Percentiles rank a stretch among this genome's conserved stretches.
These are phyloP conservation scores for Syrrhaptes paradoxus DNA, from an alignment of 2,113 vertebrate species.

Conservation along the genomic window DNA sequence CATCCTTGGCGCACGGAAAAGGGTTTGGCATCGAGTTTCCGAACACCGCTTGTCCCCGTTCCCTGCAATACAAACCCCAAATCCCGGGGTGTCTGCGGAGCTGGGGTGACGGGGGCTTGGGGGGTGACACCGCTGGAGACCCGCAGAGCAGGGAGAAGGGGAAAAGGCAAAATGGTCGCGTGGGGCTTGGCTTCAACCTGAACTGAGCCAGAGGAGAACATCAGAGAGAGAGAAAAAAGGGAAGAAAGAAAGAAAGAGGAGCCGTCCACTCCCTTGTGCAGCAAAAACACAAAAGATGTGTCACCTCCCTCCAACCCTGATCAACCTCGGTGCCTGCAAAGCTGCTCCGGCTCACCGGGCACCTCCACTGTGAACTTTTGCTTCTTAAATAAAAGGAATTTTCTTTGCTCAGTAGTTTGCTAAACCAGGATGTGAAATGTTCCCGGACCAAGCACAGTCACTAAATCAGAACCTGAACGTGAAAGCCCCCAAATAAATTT, in stretches of 20 bases:
- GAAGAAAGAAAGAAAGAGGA: not conserved
- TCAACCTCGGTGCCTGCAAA: slow-evolving; percentile 7
- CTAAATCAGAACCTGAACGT: not conserved
- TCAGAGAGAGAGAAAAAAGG: not conserved
- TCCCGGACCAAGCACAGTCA: not conserved
- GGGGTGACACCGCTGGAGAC: not conserved
- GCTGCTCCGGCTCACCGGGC: not conserved
- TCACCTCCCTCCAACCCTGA: slow-evolving; percentile 37
- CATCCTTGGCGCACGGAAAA: slow-evolving; percentile 35
- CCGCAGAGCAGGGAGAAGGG: not conserved
- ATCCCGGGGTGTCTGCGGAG: not conserved
- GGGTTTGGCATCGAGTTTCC: not conserved
- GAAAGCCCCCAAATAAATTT: not conserved
- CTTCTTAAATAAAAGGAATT: slow-evolving; percentile 9
- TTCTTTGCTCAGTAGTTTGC: not conserved
- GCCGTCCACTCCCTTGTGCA: not conserved
- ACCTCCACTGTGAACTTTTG: not conserved
- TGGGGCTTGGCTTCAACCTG: not conserved
- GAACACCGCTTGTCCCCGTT: not conserved
- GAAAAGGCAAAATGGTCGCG: not conserved
- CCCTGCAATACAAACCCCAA: not conserved
- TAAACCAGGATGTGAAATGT: not conserved
- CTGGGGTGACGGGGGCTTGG: not conserved
- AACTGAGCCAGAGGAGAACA: not conserved
- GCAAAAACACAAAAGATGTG: not conserved